Evolutionary conservation across 2,113 vertebrate species (phyloP).

Genomic region (Microtus ochrogaster): DNA sequence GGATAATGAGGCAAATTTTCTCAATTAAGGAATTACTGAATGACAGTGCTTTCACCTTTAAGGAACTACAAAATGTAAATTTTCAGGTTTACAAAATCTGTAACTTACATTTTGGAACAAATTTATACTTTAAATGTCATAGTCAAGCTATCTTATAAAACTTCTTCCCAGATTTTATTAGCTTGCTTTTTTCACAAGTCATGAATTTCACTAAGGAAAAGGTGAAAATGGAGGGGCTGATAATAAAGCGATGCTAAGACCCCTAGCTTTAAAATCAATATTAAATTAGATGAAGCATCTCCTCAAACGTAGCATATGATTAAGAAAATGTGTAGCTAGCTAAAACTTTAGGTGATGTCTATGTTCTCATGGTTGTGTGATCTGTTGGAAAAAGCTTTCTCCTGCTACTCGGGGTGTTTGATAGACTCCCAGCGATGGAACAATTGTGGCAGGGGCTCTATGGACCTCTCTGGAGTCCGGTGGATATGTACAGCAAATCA

Average conservation of each 20-base stretch:
- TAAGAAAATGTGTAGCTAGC: not conserved
- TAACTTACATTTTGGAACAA: slow-evolving; percentile 7
- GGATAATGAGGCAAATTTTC: slow-evolving; percentile 27
- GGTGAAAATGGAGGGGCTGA: not conserved
- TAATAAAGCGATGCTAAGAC: not conserved
- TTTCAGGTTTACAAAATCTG: slow-evolving; percentile 12
- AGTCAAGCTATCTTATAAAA: not conserved
- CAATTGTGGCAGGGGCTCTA: not conserved
- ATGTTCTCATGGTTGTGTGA: not conserved
- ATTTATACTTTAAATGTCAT: not conserved
- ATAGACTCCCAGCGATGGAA: not conserved
- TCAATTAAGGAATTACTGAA: not conserved
- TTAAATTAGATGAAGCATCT: not conserved
- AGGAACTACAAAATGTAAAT: slow-evolving; percentile 49
- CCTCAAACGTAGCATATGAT: not conserved
- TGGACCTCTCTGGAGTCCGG: not conserved
- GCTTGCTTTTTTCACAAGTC: not conserved
- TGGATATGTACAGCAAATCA: not conserved
- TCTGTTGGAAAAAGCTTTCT: not conserved
- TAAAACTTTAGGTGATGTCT: not conserved
- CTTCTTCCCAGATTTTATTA: not conserved
- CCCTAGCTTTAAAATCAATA: not conserved
- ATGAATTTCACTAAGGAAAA: not conserved
- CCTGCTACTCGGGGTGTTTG: not conserved
- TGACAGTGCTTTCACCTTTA: not conserved